phyloP scores from a whole-genome alignment of 2,888 invertebrate species.

The Achlya flavicornis region DNA sequence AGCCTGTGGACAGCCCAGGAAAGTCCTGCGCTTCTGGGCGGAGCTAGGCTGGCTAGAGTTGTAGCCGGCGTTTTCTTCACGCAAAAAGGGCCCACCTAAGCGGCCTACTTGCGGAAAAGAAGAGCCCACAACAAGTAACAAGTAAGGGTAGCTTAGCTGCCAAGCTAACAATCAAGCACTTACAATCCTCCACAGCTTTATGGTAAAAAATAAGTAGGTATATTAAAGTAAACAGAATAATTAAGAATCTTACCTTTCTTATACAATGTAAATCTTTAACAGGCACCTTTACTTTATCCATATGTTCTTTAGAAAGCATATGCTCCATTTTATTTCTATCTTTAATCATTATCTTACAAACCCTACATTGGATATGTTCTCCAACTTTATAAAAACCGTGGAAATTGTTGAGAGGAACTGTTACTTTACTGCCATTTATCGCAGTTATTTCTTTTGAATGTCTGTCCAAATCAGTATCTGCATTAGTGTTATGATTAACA shows the following conservation, averaged over 20 bases:
- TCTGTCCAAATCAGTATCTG: neutral
- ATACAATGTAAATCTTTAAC: slow-evolving; percentile 33
- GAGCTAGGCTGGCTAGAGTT: too few relatives aligned
- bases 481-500: neutral
- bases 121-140: too few relatives aligned
- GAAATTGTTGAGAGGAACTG: slow-evolving; percentile 28
- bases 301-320: slow-evolving; percentile 27
- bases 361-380: neutral
- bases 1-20: too few relatives aligned
- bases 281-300: slow-evolving; percentile 24
- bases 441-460: slow-evolving; percentile 24
- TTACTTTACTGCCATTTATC: slow-evolving; percentile 26
- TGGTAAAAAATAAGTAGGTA: too few relatives aligned
- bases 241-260: slow-evolving; percentile 28
- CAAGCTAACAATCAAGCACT: too few relatives aligned
- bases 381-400: slow-evolving; percentile 23
- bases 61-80: too few relatives aligned
- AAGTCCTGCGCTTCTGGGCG: too few relatives aligned
- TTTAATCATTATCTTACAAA: neutral
- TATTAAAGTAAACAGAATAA: too few relatives aligned
- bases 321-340: slow-evolving; percentile 19
- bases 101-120: too few relatives aligned
- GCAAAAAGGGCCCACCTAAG: too few relatives aligned
- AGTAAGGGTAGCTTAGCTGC: too few relatives aligned
- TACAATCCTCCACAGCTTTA: too few relatives aligned